These are phyloP conservation scores for Phoenoteleia sp. DNA, from an alignment of 2,888 invertebrate species.

Conservation along the genomic window DNA sequence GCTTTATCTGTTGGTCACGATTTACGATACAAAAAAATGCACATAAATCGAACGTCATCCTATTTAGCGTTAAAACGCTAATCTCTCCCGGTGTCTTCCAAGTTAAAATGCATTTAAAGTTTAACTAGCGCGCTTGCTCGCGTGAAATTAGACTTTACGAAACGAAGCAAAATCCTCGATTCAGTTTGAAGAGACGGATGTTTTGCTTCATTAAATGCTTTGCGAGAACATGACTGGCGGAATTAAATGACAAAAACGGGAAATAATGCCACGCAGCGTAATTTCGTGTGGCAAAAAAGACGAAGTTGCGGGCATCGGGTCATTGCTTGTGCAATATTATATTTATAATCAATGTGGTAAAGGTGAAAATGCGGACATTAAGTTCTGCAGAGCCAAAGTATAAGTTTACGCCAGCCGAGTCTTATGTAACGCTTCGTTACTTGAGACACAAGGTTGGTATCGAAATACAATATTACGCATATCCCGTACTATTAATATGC, in stretches of 20 bases:
- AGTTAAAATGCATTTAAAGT: conserved; percentile 32
- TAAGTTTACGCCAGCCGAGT: conserved; percentile 8
- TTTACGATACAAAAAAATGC: conserved; percentile 57
- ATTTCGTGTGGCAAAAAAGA: no score
- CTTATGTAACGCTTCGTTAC: conserved; percentile 35
- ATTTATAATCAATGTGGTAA: conserved; percentile 26
- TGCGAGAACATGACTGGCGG: background rate
- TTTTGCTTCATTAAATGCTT: background rate
- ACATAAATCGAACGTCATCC: conserved; percentile 51
- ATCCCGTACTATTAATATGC: conserved; percentile 26
- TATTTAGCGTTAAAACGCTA: conserved; percentile 46
- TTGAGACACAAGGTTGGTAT: conserved; percentile 25
- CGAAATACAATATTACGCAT: conserved; percentile 39
- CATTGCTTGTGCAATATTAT: background rate
- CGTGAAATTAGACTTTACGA: conserved; percentile 1
- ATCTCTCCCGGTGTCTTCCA: conserved; percentile 28
- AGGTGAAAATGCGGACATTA: conserved; percentile 17
- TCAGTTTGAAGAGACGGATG: background rate
- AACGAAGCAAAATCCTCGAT: background rate
- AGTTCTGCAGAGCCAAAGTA: conserved; percentile 15
- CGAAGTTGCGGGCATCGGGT: background rate
- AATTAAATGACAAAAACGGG: no score
- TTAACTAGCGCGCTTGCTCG: background rate
- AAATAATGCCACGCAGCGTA: no score
- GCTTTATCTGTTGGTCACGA: conserved; percentile 56